phyloP scores from a whole-genome alignment of 1,140 invertebrate species.

The Bombus vancouverensis region DNA sequence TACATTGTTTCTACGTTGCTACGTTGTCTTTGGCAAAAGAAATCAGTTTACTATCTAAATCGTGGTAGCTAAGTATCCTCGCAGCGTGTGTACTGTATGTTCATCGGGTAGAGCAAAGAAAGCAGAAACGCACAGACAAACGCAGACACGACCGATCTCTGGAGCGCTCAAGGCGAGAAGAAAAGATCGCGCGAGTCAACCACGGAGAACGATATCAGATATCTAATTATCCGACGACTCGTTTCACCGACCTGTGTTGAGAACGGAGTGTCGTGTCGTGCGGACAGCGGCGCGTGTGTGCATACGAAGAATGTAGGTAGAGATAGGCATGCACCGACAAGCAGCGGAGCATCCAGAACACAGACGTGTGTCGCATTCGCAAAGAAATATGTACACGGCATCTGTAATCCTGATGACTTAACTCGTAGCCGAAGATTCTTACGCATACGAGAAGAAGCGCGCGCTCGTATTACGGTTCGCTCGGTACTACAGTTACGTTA shows the following conservation, averaged over 20 bases:
- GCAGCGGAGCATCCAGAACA: neutral
- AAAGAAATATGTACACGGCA: neutral
- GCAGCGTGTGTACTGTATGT: too few species aligned
- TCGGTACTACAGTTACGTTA: slow-evolving; percentile 78
- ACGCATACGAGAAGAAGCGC: slow-evolving; percentile 26
- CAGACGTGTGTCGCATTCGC: neutral
- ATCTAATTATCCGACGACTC: slow-evolving; percentile 65
- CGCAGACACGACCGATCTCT: neutral
- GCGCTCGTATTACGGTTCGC: slow-evolving; percentile 72
- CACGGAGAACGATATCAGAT: slow-evolving; percentile 54
- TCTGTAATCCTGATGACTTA: slow-evolving; percentile 40
- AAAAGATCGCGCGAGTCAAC: slow-evolving; percentile 44
- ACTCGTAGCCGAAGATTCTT: slow-evolving; percentile 22
- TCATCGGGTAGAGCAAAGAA: neutral
- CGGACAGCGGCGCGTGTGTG: neutral
- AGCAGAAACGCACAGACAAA: neutral
- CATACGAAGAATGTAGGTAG: neutral
- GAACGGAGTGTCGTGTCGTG: slow-evolving; percentile 35
- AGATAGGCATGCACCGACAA: neutral
- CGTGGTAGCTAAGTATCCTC: too few species aligned
- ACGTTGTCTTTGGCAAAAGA: too few species aligned
- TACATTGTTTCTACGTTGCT: neutral
- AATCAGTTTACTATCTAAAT: too few species aligned
- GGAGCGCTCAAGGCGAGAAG: slow-evolving; percentile 31
- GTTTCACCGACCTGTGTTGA: slow-evolving; percentile 58